Base-by-base conservation (phyloP, 92 coral and sea anemone species). In the Zoanthus solanderi region DNA sequence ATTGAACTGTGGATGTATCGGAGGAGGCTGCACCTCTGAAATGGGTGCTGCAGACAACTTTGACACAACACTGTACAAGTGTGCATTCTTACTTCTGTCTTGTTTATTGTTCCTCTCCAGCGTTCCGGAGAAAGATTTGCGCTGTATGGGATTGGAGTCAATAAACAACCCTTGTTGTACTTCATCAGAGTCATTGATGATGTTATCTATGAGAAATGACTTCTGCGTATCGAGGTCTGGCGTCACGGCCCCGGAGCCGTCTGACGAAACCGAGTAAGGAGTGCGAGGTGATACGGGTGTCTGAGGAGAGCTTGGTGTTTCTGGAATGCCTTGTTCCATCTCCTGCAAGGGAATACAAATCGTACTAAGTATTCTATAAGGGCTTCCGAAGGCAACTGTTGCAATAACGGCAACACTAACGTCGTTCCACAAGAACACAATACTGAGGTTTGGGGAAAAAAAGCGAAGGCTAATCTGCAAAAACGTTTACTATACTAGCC, bases 271-370 rank as follows among this genome's bases (percentile, higher is more conserved):
- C 18, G 92, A 71, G 80, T 90, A 86, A 12, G 90, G 95, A 2
- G 95, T 77, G 42, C 87, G 88, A 16, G 98, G 98, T 13, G 99
- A 93, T n/a, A 82, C 78, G 6, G 99, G 99, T 14, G 76, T 81
- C 31, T 15, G 45, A 30, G 85, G 85, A 63, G 85, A 18, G 75
- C 30, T 50, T 3, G 85, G 75, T 9, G 75, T 66, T 29, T 48
- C 14, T 65, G 85, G 85, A 81, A 30, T 7, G 3, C 66, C 85
- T 6, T 47, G 75, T 16, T 23, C 63, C 17, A 29, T 81, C 44
- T 81, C 85, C 85, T 81, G n/a, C 75, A 81, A 66, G 32, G 4
- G 12, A 81, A 0, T 3, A 28, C 58, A 61, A 65, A 44, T 23
- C 30, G 29, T 5, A 23, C 0, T 63, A 23, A 63, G 7, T n/a